Conservation (phyloP, 2,797 vertebrate genomes). For the Notolabrus celidotus region DNA sequence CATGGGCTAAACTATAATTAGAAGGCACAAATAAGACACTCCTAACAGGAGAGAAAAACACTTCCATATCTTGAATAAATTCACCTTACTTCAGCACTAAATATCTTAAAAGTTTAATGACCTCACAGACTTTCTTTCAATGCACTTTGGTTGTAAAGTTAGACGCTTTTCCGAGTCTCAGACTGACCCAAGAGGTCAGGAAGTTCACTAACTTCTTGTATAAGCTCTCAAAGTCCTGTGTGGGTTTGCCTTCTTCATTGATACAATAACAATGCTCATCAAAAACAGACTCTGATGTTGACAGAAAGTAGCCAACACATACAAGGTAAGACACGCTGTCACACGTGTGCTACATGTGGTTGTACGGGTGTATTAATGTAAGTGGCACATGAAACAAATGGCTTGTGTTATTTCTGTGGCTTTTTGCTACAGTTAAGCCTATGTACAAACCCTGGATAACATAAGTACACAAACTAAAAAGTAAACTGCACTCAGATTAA, state of each 20-base stretch:
- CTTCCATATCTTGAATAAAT: not conserved
- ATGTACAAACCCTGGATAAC: conserved; percentile 67
- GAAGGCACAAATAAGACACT: conserved; percentile 23
- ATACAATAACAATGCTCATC: conserved; percentile 22
- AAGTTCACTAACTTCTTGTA: conserved; percentile 38
- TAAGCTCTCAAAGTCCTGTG: conserved; percentile 47
- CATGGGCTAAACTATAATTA: conserved; percentile 28
- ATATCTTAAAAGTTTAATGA: too few relatives aligned
- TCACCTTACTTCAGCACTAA: too few relatives aligned
- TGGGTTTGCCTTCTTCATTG: conserved; percentile 22
- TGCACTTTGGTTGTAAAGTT: too few relatives aligned
- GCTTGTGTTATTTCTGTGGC: conserved; percentile 54
- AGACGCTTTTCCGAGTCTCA: too few relatives aligned
- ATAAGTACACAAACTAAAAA: conserved; percentile 74
- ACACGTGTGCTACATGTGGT: too few relatives aligned
- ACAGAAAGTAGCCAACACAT: conserved; percentile 53
- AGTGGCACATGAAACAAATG: conserved; percentile 16
- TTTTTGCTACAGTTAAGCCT: conserved; percentile 62
- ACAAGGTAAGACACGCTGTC: conserved; percentile 23
- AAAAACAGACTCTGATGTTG: conserved; percentile 40
- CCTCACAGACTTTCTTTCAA: too few relatives aligned
- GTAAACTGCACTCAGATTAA: conserved; percentile 77
- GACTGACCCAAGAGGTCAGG: conserved; percentile 20
- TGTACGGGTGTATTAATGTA: conserved; percentile 40
- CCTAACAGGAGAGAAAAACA: not conserved